Conservation (phyloP, 2,888 invertebrate species). For the Exocentrus adspersus region DNA sequence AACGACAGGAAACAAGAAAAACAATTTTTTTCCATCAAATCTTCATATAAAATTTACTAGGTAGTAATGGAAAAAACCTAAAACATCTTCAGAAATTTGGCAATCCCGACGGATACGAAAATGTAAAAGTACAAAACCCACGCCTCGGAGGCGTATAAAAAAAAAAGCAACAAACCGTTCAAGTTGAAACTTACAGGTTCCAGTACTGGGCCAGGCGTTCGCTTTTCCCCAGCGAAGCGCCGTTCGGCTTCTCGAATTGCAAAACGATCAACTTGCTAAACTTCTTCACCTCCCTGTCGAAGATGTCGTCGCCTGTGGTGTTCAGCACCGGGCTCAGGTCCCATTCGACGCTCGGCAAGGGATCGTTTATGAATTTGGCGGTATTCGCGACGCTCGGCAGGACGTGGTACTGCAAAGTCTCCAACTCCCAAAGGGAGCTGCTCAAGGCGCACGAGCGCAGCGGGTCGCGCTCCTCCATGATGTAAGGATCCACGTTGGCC, state of each 20-base stretch:
- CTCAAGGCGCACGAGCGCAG: slow-evolving; percentile 82
- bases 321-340: slow-evolving; percentile 76
- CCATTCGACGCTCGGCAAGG: slow-evolving; percentile 74
- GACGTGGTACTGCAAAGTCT: slow-evolving; percentile 78
- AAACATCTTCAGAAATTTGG: not conserved
- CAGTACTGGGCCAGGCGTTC: slow-evolving; percentile 77
- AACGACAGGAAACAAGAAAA: no score
- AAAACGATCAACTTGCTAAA: slow-evolving; percentile 79
- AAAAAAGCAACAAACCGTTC: not conserved
- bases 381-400: slow-evolving; percentile 77
- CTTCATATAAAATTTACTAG: no score
- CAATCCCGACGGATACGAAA: slow-evolving; percentile 1
- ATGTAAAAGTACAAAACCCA: slow-evolving; percentile 18
- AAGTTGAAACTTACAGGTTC: slow-evolving; percentile 61
- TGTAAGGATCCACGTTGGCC: slow-evolving; percentile 81
- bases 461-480: slow-evolving; percentile 84
- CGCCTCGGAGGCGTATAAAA: not conserved
- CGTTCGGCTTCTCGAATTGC: slow-evolving; percentile 78
- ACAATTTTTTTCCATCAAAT: no score
- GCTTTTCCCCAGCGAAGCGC: slow-evolving; percentile 68
- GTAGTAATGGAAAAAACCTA: not conserved
- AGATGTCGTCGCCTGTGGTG: slow-evolving; percentile 73
- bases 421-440: slow-evolving; percentile 94
- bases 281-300: slow-evolving; percentile 81
- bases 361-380: slow-evolving; percentile 76